Percentiles rank a stretch among this genome's conserved stretches.
These are phyloP conservation scores for Epiblema foenella DNA, from an alignment of 2,888 invertebrate genomes.

Conservation along the genomic window DNA sequence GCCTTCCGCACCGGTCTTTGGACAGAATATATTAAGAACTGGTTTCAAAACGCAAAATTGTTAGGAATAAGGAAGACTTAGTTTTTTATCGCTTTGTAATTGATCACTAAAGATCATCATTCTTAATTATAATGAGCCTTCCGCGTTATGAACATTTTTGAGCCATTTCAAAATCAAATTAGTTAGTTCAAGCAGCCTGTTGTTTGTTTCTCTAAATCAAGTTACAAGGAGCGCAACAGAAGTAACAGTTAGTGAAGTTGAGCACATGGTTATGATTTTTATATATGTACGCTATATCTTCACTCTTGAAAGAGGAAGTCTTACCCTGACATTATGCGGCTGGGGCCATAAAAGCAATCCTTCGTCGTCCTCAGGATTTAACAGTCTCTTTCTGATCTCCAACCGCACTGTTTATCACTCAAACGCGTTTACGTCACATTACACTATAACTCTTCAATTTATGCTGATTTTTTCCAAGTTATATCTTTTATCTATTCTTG, in stretches of 20 bases:
- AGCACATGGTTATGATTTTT: neutral
- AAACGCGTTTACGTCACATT: slow-evolving; percentile 66
- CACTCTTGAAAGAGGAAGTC: slow-evolving; percentile 44
- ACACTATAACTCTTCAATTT: slow-evolving; percentile 63
- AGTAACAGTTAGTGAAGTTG: neutral
- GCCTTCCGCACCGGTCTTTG: slow-evolving; percentile 52
- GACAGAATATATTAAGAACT: slow-evolving; percentile 50
- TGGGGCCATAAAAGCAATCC: slow-evolving; percentile 74
- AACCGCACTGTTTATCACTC: slow-evolving; percentile 65
- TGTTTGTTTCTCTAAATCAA: too few relatives aligned
- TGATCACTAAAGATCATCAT: slow-evolving; percentile 38
- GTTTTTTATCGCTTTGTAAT: slow-evolving; percentile 44
- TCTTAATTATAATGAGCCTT: slow-evolving; percentile 38
- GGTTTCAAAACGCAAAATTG: slow-evolving; percentile 56
- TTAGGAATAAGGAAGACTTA: slow-evolving; percentile 53
- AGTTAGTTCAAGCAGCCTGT: slow-evolving; percentile 6
- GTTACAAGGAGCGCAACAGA: too few relatives aligned
- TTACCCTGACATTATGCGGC: slow-evolving; percentile 70
- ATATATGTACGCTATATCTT: slow-evolving; percentile 5
- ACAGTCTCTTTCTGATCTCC: slow-evolving; percentile 64
- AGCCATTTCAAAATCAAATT: slow-evolving; percentile 14
- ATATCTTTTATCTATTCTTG: slow-evolving; percentile 26
- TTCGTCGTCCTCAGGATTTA: slow-evolving; percentile 71
- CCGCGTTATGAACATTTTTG: slow-evolving; percentile 34
- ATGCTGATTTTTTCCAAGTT: slow-evolving; percentile 61